These are phyloP conservation scores for Chionis minor DNA, from an alignment of 2,113 vertebrate species.

Conservation along the genomic window DNA sequence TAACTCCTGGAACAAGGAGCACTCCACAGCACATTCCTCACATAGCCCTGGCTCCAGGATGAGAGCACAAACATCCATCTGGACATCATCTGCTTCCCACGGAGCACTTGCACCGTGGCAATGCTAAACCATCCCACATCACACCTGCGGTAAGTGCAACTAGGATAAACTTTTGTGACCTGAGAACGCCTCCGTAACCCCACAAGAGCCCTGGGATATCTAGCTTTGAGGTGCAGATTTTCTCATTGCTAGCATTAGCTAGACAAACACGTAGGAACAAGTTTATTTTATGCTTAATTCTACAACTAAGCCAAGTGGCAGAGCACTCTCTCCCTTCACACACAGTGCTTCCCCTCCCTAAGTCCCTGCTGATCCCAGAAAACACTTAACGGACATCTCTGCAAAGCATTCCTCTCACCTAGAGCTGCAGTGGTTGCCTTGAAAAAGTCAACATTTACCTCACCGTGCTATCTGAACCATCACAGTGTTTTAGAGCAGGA, in stretches of 20 bases:
- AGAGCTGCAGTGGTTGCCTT: neutral
- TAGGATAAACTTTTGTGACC: neutral
- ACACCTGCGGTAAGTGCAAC: neutral
- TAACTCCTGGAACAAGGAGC: neutral
- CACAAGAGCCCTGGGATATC: neutral
- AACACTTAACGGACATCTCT: neutral
- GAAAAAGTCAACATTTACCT: neutral
- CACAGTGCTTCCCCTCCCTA: neutral
- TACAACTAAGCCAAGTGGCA: neutral
- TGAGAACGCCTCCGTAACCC: neutral
- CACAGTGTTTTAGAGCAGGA: neutral
- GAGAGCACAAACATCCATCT: neutral
- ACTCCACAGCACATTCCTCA: neutral
- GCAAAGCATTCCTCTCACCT: constrained; percentile 4
- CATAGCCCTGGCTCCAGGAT: neutral
- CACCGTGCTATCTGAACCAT: neutral
- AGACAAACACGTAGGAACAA: neutral
- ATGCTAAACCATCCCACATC: neutral
- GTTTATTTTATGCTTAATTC: neutral
- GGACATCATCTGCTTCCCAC: neutral
- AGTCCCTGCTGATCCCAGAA: neutral
- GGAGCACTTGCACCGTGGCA: rapidly evolving
- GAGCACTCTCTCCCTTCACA: neutral
- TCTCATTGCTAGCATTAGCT: neutral
- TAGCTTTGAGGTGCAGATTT: neutral